These are phyloP conservation scores for Idaea aversata DNA, from an alignment of 2,888 invertebrate species.

Conservation along the genomic window DNA sequence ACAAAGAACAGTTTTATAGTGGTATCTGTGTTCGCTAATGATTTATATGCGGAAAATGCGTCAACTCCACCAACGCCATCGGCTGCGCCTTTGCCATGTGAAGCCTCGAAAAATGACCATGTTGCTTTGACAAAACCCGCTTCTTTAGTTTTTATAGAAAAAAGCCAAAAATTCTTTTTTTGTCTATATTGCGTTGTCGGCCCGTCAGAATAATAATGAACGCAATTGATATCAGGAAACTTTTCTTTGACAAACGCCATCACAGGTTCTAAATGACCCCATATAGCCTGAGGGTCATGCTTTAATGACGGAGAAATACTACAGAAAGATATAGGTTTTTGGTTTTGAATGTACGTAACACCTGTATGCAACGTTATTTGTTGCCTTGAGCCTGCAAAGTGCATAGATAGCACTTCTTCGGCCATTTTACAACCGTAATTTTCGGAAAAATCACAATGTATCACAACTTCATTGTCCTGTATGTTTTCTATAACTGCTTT, in stretches of 20 bases:
- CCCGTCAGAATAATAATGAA: slow-evolving; percentile 16
- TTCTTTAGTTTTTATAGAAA: neutral
- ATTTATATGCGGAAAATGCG: too few relatives aligned
- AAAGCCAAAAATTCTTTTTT: slow-evolving; percentile 15
- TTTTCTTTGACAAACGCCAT: slow-evolving; percentile 8
- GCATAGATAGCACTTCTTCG: slow-evolving; percentile 10
- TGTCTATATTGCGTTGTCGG: slow-evolving; percentile 22
- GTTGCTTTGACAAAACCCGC: too few relatives aligned
- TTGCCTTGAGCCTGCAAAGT: slow-evolving; percentile 11
- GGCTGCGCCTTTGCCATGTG: too few relatives aligned
- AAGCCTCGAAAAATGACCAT: too few relatives aligned
- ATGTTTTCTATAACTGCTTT: slow-evolving; percentile 7
- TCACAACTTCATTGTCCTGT: neutral
- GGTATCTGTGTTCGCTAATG: too few relatives aligned
- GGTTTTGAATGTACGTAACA: slow-evolving; percentile 4
- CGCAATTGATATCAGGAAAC: slow-evolving; percentile 4
- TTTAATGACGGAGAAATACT: slow-evolving; percentile 13
- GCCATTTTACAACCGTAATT: slow-evolving; percentile 8
- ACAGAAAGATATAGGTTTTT: slow-evolving; percentile 11
- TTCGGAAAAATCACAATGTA: slow-evolving; percentile 9
- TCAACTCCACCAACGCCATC: too few relatives aligned
- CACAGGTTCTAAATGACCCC: slow-evolving; percentile 15
- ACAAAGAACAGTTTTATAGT: too few relatives aligned
- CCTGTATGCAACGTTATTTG: slow-evolving; percentile 12
- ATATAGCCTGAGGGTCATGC: slow-evolving; percentile 14